Conservation (phyloP, 2,888 invertebrate species). For the Calameuta filiformis region DNA sequence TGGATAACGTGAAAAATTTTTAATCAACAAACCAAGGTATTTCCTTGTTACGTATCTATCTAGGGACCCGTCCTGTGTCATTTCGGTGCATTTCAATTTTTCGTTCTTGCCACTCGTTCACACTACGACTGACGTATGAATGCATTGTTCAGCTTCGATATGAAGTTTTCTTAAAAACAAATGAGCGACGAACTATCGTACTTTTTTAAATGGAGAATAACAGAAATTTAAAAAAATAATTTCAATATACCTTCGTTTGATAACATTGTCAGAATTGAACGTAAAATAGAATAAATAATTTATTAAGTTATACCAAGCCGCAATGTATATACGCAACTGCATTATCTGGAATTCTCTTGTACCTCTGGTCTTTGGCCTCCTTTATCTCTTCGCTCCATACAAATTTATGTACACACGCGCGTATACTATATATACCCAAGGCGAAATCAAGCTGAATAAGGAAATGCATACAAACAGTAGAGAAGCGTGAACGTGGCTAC, state of each 20-base stretch:
- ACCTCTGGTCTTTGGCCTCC: background rate
- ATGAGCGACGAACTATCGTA: background rate
- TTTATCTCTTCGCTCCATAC: background rate
- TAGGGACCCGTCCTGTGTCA: background rate
- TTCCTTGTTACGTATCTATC: background rate
- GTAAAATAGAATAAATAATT: background rate
- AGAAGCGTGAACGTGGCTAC: background rate
- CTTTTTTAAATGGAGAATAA: background rate
- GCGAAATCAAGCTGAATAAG: background rate
- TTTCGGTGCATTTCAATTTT: background rate
- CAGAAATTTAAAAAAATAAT: background rate
- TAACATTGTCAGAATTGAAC: background rate
- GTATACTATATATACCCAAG: background rate
- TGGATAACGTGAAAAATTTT: background rate
- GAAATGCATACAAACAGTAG: background rate
- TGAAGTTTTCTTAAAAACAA: background rate
- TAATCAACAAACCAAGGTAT: background rate
- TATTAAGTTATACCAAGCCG: background rate
- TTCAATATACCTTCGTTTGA: background rate
- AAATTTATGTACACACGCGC: background rate
- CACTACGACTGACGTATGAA: background rate
- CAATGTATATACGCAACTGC: background rate
- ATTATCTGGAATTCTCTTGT: background rate
- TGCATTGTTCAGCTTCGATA: background rate
- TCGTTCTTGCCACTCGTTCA: background rate